A percentile compares a stretch with the other conserved stretches of the same genome.
Conservation (phyloP, 2,113 vertebrate genomes). For the Callipepla californica region DNA sequence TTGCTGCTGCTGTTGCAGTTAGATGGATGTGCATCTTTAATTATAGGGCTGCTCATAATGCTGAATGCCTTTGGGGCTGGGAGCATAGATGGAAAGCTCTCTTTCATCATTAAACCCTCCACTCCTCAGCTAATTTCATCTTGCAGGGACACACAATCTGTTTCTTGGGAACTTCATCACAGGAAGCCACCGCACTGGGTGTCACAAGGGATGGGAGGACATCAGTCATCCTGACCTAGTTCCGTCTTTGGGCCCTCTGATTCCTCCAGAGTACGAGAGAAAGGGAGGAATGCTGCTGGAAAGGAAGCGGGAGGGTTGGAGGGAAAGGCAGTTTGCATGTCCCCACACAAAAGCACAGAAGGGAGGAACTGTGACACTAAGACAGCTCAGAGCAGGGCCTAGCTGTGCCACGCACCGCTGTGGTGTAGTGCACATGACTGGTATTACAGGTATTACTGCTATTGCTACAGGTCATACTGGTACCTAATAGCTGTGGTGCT, state of each 20-base stretch:
- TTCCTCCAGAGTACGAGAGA: background rate
- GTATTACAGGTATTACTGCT: background rate
- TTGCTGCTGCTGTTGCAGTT: background rate
- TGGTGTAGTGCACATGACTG: background rate
- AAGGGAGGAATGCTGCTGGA: background rate
- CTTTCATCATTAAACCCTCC: background rate
- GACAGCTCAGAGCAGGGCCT: background rate
- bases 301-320: conserved; percentile 11
- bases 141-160: background rate
- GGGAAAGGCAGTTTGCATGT: background rate
- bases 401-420: background rate
- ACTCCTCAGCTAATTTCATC: background rate
- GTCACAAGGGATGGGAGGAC: background rate
- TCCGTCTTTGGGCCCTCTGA: background rate
- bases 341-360: background rate
- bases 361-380: background rate
- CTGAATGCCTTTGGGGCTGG: background rate
- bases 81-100: background rate
- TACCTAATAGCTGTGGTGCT: background rate
- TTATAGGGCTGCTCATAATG: background rate
- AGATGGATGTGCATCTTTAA: background rate
- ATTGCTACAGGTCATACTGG: background rate
- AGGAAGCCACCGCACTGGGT: background rate
- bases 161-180: background rate
- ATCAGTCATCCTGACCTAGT: background rate